Base-by-base conservation (phyloP, 1,140 invertebrate genomes). In the Drosophila gunungcola region DNA sequence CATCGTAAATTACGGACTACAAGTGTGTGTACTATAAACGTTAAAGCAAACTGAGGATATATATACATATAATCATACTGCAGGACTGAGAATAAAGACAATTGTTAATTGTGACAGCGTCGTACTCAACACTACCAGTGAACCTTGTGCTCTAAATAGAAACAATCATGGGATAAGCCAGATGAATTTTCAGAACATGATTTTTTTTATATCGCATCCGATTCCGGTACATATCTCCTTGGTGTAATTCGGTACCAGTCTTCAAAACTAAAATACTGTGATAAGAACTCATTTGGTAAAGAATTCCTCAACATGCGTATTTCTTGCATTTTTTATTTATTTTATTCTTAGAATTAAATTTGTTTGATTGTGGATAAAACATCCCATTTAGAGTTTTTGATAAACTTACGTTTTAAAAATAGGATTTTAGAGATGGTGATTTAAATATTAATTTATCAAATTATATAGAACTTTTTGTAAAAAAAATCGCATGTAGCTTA, bases 1-100 rank as follows among this genome's bases (percentile, higher is more conserved):
- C 64, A 64, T 85, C 83, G 63, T 88, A 86, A 89, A 80, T 80
- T 88, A 75, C 60, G 61, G 57, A 51, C 70, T 53, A 43, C 52
- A 65, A 77, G 73, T 75, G 53, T 68, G 65, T 51, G 67, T 62
- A 52, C 48, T 11, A 58, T 57, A 52, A 38, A 45, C 32, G 29
- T 29, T 16, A 39, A 56, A 29, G 13, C 9, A 4, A 9, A 29
- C 16, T 67, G 60, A 57, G 36, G 48, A 73, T 58, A 57, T 54
- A 74, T 46, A 42, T 43, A 54, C 38, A 52, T 46, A 34, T 64
- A 16, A 34, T 11, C 49, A 52, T 36, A 3, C 13, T 16, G 21
- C 16, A 21, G 32, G 10, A 52, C 13, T 51, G 29, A 34, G 29
- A 51, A 32, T 6, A 16, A 16, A 16, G 41, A 13, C 10, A 3